Conservation (phyloP, 2,888 invertebrate genomes). For the Cephus pygmeus region DNA sequence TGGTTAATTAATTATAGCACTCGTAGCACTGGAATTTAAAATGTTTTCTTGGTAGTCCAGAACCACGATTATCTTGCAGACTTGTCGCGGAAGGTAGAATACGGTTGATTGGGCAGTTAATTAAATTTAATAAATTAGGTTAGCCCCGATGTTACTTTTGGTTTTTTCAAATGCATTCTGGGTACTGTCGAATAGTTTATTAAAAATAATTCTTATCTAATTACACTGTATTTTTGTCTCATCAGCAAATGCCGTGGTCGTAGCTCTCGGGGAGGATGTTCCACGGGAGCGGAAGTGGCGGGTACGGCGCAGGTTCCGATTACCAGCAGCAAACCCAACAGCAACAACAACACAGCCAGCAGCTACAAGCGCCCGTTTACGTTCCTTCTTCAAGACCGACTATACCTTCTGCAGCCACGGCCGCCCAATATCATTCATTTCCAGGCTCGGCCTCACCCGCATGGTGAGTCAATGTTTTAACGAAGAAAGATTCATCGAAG, state of each 20-base stretch:
- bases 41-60: not conserved
- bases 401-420: constrained; percentile 69
- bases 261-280: constrained; percentile 57
- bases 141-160: no score
- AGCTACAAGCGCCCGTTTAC: constrained; percentile 74
- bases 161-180: no score
- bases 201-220: not conserved
- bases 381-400: constrained; percentile 74
- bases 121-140: not conserved
- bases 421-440: constrained; percentile 66
- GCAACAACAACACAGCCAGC: constrained; percentile 55
- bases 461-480: constrained; percentile 44
- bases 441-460: constrained; percentile 61
- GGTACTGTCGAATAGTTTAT: not conserved
- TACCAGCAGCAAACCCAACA: constrained; percentile 59
- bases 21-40: not conserved
- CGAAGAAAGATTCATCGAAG: not conserved
- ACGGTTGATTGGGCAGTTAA: not conserved
- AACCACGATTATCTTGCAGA: not conserved
- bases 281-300: constrained; percentile 63
- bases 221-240: not conserved
- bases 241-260: constrained; percentile 47
- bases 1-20: not conserved
- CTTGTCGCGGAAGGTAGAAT: not conserved
- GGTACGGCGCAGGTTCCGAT: constrained; percentile 62